These are phyloP conservation scores for Priocnemis perturbator DNA, from an alignment of 2,888 invertebrate species.

Conservation along the genomic window DNA sequence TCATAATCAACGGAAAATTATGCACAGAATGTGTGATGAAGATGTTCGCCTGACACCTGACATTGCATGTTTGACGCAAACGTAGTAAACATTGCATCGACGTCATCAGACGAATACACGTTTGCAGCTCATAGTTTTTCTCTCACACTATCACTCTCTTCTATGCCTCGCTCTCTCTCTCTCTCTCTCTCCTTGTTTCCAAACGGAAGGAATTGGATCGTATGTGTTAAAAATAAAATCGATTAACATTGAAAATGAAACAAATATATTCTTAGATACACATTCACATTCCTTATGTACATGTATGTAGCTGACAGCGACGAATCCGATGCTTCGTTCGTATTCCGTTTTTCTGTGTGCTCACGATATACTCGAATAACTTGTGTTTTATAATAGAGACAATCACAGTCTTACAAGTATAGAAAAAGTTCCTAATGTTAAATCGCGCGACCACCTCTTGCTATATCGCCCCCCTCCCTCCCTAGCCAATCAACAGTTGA, in stretches of 20 bases:
- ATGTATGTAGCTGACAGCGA: conserved; percentile 45
- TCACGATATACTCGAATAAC: conserved; percentile 39
- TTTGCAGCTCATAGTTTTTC: too few species aligned
- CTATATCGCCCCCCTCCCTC: too few species aligned
- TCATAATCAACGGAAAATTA: too few species aligned
- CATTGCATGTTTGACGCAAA: too few species aligned
- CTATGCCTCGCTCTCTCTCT: too few species aligned
- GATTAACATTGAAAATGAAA: conserved; percentile 46
- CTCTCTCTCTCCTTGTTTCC: too few species aligned
- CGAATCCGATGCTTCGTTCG: conserved; percentile 28
- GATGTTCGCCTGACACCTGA: too few species aligned
- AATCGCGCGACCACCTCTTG: background rate
- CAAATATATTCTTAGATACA: conserved; percentile 54
- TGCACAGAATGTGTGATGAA: too few species aligned
- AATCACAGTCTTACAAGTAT: conserved; percentile 53
- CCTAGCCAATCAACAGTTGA: too few species aligned
- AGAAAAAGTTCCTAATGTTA: conserved; percentile 46
- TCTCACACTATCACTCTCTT: too few species aligned
- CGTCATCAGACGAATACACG: too few species aligned
- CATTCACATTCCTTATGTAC: conserved; percentile 54
- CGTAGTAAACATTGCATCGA: too few species aligned
- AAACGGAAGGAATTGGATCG: background rate
- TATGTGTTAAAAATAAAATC: conserved; percentile 39
- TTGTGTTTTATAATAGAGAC: conserved; percentile 41
- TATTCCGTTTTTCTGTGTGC: conserved; percentile 7